Base-by-base conservation (phyloP, 2,113 vertebrate genomes). In the Dasypus novemcinctus region DNA sequence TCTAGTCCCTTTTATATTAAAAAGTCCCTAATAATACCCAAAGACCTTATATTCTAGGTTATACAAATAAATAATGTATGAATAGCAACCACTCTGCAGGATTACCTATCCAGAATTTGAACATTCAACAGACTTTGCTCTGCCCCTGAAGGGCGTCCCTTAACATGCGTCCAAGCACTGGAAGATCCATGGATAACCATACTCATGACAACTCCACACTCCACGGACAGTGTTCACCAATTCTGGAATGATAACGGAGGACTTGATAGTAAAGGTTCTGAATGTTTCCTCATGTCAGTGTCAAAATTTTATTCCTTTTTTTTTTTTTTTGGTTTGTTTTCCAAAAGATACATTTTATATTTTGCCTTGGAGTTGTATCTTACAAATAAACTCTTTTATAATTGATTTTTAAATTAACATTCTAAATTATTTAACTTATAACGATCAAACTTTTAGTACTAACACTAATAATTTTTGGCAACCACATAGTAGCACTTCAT, bases 351-450 rank as follows among this genome's bases (percentile, higher is more conserved):
- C 21, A 21, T 74, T 74, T 80, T 61, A 20, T 76, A 91, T 84
- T 80, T 80, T 91, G 7, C 33, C 49, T 23, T 69, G 54, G 52
- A 92, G 33, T 41, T 82, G 3, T 59, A 52, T 68, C 27, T 86
- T 83, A 83, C 29, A 54, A 93, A 27, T 61, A 76, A 76, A 31
- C 46, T 63, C 46, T 88, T 93, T 93, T 52, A 95, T 78, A 63
- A 92, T 14, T 29, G 33, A 69, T 69, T 69, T 89, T 69, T 54
- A 41, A 95, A 90, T 52, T 80, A 87, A 66, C 61, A 27, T n/a
- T 90, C 59, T 71, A 83, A 96, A 92, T 80, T 95, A 92, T 59
- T 74, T 61, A 87, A 54, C 14, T 74, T 95, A 88, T 71, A 75
- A 71, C 52, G 33, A 90, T 89, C 87, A 82, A 90, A 52, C 59